A percentile compares a stretch with the other conserved stretches of the same genome.
Conservation (phyloP, 2,797 vertebrate genomes). For the Gambelia wislizenii region DNA sequence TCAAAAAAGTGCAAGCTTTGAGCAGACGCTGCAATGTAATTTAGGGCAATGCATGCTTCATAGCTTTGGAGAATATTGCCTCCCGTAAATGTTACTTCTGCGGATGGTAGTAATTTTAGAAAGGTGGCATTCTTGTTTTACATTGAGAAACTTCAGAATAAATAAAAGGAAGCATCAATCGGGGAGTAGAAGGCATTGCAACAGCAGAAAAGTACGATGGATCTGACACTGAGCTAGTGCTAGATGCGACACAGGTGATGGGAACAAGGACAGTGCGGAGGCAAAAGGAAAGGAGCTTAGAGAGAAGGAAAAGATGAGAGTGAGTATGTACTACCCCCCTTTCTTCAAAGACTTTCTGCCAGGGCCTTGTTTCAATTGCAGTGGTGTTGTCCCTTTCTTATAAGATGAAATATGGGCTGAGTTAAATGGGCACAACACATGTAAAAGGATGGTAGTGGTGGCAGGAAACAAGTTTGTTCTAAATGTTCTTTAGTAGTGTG, state of each 20-base stretch:
- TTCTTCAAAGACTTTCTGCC: constrained; percentile 46
- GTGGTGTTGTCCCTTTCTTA: background rate
- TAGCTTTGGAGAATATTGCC: constrained; percentile 81
- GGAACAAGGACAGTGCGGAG: constrained; percentile 50
- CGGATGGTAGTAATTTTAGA: constrained; percentile 77
- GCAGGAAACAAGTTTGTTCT: background rate
- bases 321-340: constrained; percentile 63
- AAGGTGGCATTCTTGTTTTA: constrained; percentile 79
- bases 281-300: constrained; percentile 54
- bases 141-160: constrained; percentile 78
- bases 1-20: constrained; percentile 79
- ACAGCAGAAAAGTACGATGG: constrained; percentile 65
- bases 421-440: constrained; percentile 44
- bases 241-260: constrained; percentile 49
- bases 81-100: constrained; percentile 76
- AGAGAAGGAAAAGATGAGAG: constrained; percentile 38
- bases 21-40: constrained; percentile 79
- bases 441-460: background rate
- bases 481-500: background rate
- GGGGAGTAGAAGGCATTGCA: constrained; percentile 53
- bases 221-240: constrained; percentile 63
- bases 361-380: constrained; percentile 32
- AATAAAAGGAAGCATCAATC: constrained; percentile 72
- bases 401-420: background rate
- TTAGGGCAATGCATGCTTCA: constrained; percentile 81